phyloP scores from a whole-genome alignment of 2,113 vertebrate species.

The Oostethus manadensis region DNA sequence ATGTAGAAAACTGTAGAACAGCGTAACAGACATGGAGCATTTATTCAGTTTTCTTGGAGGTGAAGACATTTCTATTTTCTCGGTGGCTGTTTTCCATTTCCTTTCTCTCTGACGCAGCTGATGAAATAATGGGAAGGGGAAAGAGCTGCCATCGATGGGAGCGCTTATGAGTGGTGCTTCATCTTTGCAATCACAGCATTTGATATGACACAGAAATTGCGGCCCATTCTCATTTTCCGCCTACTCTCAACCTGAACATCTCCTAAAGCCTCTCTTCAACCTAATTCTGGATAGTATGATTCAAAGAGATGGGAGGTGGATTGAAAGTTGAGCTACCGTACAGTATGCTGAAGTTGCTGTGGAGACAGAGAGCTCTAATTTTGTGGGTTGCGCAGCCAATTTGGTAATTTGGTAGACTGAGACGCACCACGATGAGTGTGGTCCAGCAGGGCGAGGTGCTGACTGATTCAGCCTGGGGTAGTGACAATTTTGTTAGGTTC shows the following conservation, averaged over 20 bases:
- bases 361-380: too few relatives aligned
- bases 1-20: too few relatives aligned
- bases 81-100: neutral
- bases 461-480: too few relatives aligned
- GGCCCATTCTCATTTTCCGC: neutral
- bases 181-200: neutral
- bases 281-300: neutral
- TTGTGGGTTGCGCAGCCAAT: too few relatives aligned
- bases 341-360: too few relatives aligned
- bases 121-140: neutral
- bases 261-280: neutral
- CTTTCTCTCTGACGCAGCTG: neutral
- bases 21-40: neutral
- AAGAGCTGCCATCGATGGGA: neutral
- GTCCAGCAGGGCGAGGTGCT: too few relatives aligned
- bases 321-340: too few relatives aligned
- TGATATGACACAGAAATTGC: neutral
- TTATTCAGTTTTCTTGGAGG: neutral
- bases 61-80: neutral
- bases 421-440: too few relatives aligned
- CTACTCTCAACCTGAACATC: neutral
- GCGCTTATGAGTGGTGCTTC: neutral
- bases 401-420: too few relatives aligned
- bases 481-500: too few relatives aligned
- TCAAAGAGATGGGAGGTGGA: too few relatives aligned